Conservation (phyloP, 1,140 invertebrate genomes). For the Papilio glaucus region DNA sequence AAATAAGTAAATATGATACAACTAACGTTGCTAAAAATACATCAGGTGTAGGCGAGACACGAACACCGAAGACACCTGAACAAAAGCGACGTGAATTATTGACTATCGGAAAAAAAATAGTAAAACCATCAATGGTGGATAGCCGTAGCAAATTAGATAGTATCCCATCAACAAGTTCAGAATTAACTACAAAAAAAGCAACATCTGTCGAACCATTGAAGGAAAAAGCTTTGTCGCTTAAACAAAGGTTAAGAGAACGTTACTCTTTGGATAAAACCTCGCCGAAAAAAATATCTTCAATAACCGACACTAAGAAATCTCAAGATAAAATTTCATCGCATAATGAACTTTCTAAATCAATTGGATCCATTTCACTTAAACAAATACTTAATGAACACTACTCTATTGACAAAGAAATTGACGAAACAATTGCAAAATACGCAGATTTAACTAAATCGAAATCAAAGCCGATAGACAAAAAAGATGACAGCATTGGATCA, state of each 20-base stretch:
- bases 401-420: slow-evolving; percentile 31
- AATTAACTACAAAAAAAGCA: not conserved
- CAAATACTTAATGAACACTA: slow-evolving; percentile 37
- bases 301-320: not conserved
- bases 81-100: slow-evolving; percentile 29
- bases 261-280: slow-evolving; percentile 22
- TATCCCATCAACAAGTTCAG: not conserved
- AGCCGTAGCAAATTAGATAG: slow-evolving; percentile 2
- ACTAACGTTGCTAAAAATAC: too few species aligned
- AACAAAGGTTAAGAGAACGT: slow-evolving; percentile 32
- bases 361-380: slow-evolving; percentile 12
- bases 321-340: not conserved
- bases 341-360: slow-evolving; percentile 11
- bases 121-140: not conserved
- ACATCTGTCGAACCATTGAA: slow-evolving; percentile 13
- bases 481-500: not conserved
- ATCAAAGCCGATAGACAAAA: slow-evolving; percentile 6
- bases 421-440: slow-evolving; percentile 35
- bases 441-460: slow-evolving; percentile 27
- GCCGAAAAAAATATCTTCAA: not conserved
- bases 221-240: slow-evolving; percentile 17
- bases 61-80: not conserved
- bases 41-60: not conserved
- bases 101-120: slow-evolving; percentile 9
- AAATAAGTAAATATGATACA: not conserved